Conservation (phyloP, 2,113 vertebrate species). For the Orcinus orca region DNA sequence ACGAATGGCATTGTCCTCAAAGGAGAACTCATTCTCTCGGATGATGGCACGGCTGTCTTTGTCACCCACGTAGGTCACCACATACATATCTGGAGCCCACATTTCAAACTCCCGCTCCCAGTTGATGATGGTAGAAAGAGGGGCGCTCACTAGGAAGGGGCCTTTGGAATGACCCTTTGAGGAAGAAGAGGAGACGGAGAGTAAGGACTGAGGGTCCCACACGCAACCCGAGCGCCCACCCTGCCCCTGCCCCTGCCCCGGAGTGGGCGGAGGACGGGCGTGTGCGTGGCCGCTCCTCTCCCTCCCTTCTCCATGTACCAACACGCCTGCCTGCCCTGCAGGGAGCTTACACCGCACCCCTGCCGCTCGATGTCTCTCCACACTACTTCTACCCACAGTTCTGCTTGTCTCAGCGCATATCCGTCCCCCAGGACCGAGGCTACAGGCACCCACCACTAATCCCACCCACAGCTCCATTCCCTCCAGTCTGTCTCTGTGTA, state of each 20-base stretch:
- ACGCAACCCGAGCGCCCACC: constrained; percentile 40
- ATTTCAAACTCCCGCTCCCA: constrained; percentile 99
- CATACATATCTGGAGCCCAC: constrained; percentile 99
- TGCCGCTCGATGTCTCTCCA: not conserved
- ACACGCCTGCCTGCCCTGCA: not conserved
- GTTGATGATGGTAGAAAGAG: constrained; percentile 98
- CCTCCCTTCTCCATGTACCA: not conserved
- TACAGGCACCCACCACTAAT: not conserved
- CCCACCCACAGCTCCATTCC: not conserved
- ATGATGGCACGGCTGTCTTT: constrained; percentile 98
- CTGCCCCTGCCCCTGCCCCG: too few species aligned
- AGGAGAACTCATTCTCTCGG: constrained; percentile 97
- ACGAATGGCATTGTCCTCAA: constrained; percentile 96
- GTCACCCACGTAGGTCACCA: constrained; percentile 96
- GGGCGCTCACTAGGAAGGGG: constrained; percentile 95
- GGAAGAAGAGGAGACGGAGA: not conserved
- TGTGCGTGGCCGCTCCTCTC: not conserved
- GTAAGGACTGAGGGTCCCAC: not conserved
- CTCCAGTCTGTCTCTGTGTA: not conserved
- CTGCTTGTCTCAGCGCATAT: not conserved
- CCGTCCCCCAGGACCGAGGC: not conserved
- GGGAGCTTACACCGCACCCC: not conserved
- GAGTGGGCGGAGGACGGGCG: not conserved
- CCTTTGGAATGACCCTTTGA: constrained; percentile 96
- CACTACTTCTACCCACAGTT: not conserved